Percentiles rank a stretch among this genome's conserved stretches.
Evolutionary conservation across 1,140 invertebrate genomes (phyloP).

Genomic region (Nephila pilipes): DNA sequence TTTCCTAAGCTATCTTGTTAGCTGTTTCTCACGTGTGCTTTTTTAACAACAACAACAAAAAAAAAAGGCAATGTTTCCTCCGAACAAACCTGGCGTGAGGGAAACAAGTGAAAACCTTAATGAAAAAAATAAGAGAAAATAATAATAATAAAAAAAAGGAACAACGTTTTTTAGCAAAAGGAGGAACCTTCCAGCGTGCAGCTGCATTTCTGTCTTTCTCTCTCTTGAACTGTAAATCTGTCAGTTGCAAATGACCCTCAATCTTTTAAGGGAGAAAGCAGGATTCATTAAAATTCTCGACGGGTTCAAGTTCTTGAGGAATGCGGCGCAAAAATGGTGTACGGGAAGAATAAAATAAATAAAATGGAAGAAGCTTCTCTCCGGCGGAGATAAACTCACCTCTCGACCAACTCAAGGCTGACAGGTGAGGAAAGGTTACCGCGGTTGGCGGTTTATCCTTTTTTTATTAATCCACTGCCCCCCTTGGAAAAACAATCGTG

Average conservation of each 20-base stretch:
- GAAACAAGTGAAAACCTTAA: constrained; percentile 27
- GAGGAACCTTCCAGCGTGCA: constrained; percentile 34
- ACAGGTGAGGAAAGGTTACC: constrained; percentile 48
- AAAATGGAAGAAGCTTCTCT: constrained; percentile 47
- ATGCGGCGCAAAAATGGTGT: constrained; percentile 62
- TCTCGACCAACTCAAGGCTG: constrained; percentile 57
- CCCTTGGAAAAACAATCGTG: not conserved
- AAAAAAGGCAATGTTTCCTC: not conserved
- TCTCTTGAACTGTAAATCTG: constrained; percentile 70
- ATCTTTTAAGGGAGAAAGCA: constrained; percentile 73
- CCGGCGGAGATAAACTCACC: constrained; percentile 52
- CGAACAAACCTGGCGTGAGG: not conserved
- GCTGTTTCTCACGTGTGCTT: not conserved
- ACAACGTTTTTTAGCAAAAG: not conserved
- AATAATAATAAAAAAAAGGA: not conserved
- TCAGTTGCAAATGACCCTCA: constrained; percentile 72
- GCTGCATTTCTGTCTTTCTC: constrained; percentile 14
- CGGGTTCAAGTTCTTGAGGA: constrained; percentile 65
- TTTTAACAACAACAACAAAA: not conserved
- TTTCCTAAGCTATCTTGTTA: not conserved
- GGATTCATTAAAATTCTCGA: constrained; percentile 73
- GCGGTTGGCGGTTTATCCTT: not conserved
- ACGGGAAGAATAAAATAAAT: constrained; percentile 57
- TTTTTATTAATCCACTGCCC: not conserved
- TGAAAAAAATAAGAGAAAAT: not conserved